Conservation (phyloP, 2,113 vertebrate genomes). For the Cisticola juncidis region DNA sequence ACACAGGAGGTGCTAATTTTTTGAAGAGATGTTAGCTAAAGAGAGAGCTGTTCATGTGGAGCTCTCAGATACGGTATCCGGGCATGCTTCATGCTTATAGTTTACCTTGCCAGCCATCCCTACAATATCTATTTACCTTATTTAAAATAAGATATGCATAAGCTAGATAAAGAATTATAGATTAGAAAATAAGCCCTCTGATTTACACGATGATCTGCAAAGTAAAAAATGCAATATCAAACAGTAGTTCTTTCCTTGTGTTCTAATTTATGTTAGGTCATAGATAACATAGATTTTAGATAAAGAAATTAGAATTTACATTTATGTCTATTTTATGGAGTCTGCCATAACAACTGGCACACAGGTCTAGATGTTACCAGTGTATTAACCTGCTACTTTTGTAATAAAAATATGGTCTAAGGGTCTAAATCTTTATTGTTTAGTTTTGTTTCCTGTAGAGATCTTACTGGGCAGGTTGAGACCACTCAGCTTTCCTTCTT, state of each 20-base stretch:
- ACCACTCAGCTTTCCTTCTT: background rate
- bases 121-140: background rate
- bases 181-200: background rate
- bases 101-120: background rate
- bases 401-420: background rate
- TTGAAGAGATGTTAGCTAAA: background rate
- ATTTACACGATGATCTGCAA: background rate
- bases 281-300: background rate
- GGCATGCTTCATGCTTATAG: background rate
- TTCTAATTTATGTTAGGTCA: background rate
- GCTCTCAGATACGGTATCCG: fast-evolving
- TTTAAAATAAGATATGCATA: background rate
- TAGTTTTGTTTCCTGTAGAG: background rate
- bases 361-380: background rate
- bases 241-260: background rate
- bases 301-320: background rate
- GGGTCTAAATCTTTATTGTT: background rate
- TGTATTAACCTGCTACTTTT: background rate
- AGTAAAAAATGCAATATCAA: background rate
- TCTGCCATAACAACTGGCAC: background rate
- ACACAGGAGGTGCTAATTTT: background rate
- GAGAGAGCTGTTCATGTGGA: background rate
- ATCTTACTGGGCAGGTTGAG: background rate
- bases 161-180: background rate
- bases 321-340: background rate